Conservation (phyloP, 2,888 invertebrate genomes). For the Cephonodes hylas region DNA sequence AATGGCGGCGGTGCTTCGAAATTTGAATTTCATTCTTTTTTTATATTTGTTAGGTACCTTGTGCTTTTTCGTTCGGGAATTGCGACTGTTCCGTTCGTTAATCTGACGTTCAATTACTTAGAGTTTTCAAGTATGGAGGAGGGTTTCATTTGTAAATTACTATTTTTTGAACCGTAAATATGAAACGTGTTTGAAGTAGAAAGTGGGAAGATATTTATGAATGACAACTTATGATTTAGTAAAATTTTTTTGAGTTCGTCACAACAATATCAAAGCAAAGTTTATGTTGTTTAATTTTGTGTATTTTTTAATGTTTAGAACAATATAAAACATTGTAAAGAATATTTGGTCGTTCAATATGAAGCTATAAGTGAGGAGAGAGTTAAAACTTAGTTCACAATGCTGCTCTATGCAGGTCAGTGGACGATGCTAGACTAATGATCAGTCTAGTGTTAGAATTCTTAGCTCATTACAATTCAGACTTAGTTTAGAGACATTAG, state of each 20-base stretch:
- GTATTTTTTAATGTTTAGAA: neutral
- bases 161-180: neutral
- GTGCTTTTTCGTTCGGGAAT: conserved; percentile 3
- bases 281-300: neutral
- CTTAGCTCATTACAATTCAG: conserved; percentile 8
- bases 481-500: conserved; percentile 4
- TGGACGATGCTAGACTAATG: conserved; percentile 7
- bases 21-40: neutral
- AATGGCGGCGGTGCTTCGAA: conserved; percentile 9
- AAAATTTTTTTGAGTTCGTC: no score
- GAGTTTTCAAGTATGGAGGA: neutral
- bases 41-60: neutral
- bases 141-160: conserved; percentile 3
- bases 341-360: neutral
- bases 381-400: neutral
- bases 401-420: conserved; percentile 8
- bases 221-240: neutral
- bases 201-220: neutral
- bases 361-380: neutral
- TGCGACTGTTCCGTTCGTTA: neutral
- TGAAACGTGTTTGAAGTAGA: neutral
- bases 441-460: conserved; percentile 8
- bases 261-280: no score
- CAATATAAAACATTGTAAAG: neutral
- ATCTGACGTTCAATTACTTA: conserved; percentile 4